A percentile compares a stretch with the other conserved stretches of the same genome.
Evolutionary conservation across 2,888 invertebrate species (phyloP).

Genomic region (Ectemnius continuus): DNA sequence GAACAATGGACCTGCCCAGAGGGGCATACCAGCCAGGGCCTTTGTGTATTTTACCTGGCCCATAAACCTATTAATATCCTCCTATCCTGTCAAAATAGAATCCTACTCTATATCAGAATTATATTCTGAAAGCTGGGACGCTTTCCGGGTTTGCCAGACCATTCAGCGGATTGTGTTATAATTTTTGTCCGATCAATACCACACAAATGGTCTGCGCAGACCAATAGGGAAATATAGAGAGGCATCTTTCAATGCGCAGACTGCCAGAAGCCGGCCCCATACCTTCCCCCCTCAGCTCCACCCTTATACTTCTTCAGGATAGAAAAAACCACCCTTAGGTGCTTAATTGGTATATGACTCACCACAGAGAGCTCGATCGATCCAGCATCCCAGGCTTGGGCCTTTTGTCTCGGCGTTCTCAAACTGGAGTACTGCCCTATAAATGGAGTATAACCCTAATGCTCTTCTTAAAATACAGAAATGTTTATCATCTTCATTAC

Average conservation of each 20-base stretch:
- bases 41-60: conserved; percentile 57
- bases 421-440: conserved; percentile 19
- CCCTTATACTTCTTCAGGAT: conserved; percentile 60
- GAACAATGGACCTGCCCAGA: conserved; percentile 60
- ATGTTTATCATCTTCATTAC: no score
- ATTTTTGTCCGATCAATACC: conserved; percentile 76
- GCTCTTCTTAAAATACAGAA: no score
- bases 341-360: conserved; percentile 73
- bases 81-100: conserved; percentile 53
- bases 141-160: conserved; percentile 46
- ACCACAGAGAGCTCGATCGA: conserved; percentile 69
- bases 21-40: conserved; percentile 60
- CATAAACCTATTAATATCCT: conserved; percentile 67
- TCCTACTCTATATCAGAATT: conserved; percentile 40
- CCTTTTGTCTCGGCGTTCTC: conserved; percentile 54
- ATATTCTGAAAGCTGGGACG: conserved; percentile 33
- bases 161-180: conserved; percentile 70
- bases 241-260: conserved; percentile 72
- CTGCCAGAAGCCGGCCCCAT: conserved; percentile 60
- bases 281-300: conserved; percentile 54
- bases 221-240: conserved; percentile 70
- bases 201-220: conserved; percentile 73
- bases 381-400: conserved; percentile 59
- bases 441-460: no score
- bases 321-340: conserved; percentile 64